Percentiles rank a stretch among this genome's conserved stretches.
These are phyloP conservation scores for Ectobius pallidus DNA, from an alignment of 2,888 invertebrate genomes.

Conservation along the genomic window DNA sequence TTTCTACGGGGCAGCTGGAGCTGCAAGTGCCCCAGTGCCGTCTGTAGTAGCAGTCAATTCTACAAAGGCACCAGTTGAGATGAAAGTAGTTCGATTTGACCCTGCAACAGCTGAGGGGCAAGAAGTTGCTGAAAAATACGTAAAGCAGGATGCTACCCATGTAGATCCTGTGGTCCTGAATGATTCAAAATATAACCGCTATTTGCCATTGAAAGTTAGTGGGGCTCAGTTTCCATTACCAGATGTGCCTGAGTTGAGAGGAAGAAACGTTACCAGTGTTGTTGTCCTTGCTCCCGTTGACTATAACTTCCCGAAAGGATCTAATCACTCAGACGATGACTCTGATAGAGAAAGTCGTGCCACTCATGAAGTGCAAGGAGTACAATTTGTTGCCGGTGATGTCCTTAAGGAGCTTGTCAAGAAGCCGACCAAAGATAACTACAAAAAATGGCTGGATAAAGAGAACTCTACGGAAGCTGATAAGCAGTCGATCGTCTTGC, in stretches of 20 bases:
- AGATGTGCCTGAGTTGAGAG: conserved; percentile 74
- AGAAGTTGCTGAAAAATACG: conserved; percentile 72
- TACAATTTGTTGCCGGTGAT: conserved; percentile 76
- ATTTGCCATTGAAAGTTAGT: conserved; percentile 77
- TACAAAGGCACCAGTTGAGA: conserved; percentile 61
- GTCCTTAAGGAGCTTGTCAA: conserved; percentile 76
- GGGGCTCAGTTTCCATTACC: conserved; percentile 86
- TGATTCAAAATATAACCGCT: conserved; percentile 76
- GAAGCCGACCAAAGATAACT: conserved; percentile 77
- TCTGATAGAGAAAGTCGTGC: conserved; percentile 24
- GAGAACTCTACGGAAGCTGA: conserved; percentile 77
- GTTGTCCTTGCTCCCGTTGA: conserved; percentile 85
- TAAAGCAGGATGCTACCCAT: conserved; percentile 54
- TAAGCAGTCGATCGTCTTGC: conserved; percentile 78
- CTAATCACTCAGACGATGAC: conserved; percentile 36
- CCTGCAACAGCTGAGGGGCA: conserved; percentile 75
- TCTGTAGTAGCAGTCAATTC: not conserved
- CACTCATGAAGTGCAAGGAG: conserved; percentile 66
- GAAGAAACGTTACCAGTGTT: conserved; percentile 81
- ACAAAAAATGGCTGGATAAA: conserved; percentile 77
- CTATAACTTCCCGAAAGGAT: conserved; percentile 56
- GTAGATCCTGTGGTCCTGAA: conserved; percentile 60
- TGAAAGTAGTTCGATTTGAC: conserved; percentile 85
- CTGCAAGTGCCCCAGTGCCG: conserved; percentile 59
- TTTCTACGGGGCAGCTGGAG: conserved; percentile 79